Evolutionary conservation across 2,113 vertebrate species (phyloP).

Genomic region (Phocoena sinus): DNA sequence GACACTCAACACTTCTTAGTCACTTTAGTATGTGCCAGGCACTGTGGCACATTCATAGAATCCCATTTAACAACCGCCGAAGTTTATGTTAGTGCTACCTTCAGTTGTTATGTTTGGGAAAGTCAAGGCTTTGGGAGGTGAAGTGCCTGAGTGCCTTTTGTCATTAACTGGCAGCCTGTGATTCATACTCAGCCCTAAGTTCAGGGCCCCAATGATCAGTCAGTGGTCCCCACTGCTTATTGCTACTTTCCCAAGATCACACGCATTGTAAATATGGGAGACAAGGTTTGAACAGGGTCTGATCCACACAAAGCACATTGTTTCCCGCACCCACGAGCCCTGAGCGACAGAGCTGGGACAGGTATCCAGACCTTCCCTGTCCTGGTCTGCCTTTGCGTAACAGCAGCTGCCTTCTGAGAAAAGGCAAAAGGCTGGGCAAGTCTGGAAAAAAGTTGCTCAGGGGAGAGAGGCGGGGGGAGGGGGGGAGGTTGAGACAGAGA

Average conservation of each 20-base stretch:
- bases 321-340: background rate
- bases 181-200: background rate
- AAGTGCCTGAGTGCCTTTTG: background rate
- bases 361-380: background rate
- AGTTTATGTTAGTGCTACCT: background rate
- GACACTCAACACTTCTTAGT: background rate
- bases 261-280: background rate
- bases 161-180: background rate
- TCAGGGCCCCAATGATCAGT: too few relatives aligned
- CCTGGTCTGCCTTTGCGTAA: background rate
- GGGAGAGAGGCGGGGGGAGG: background rate
- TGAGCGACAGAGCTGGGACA: background rate
- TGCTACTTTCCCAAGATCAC: background rate
- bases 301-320: background rate
- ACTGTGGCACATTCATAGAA: background rate
- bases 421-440: background rate
- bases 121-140: background rate
- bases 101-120: background rate
- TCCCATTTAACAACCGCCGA: background rate
- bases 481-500: background rate
- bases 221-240: fast-evolving
- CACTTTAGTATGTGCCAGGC: background rate
- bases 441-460: slow-evolving; percentile 43
- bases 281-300: background rate
- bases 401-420: background rate